phyloP scores from a whole-genome alignment of 2,888 invertebrate species.

The Unio pictorum region DNA sequence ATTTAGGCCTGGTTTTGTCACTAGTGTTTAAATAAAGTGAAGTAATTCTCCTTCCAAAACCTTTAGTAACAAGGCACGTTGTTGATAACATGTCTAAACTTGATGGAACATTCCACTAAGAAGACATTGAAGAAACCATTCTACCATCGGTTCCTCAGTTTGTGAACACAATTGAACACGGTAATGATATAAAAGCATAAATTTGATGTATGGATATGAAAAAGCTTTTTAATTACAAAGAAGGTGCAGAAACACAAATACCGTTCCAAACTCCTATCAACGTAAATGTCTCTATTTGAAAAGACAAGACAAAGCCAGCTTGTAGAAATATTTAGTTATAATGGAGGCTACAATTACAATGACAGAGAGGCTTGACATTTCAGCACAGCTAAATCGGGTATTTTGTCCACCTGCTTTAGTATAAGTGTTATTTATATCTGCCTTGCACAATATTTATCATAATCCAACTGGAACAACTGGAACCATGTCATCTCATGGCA shows the following conservation, averaged over 20 bases:
- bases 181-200: slow-evolving; percentile 16
- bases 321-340: slow-evolving; percentile 17
- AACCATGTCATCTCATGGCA: slow-evolving; percentile 20
- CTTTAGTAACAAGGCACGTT: slow-evolving; percentile 32
- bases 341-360: slow-evolving; percentile 13
- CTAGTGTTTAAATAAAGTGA: slow-evolving; percentile 19
- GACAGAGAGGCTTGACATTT: slow-evolving; percentile 44
- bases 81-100: slow-evolving; percentile 15
- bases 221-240: slow-evolving; percentile 16
- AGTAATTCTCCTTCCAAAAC: slow-evolving; percentile 31
- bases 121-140: slow-evolving; percentile 12
- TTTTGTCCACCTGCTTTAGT: slow-evolving; percentile 25
- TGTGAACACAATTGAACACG: slow-evolving; percentile 20
- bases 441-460: slow-evolving; percentile 24
- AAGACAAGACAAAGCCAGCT: slow-evolving; percentile 33
- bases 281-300: slow-evolving; percentile 19
- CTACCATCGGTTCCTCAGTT: slow-evolving; percentile 12
- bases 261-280: slow-evolving; percentile 1
- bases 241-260: slow-evolving; percentile 4
- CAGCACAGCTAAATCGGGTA: slow-evolving; percentile 30
- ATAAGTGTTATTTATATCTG: slow-evolving; percentile 26
- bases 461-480: slow-evolving; percentile 36
- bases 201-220: slow-evolving; percentile 7
- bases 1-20: slow-evolving; percentile 19
- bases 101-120: slow-evolving; percentile 20